Conservation (phyloP, 2,888 invertebrate genomes). For the Schrankia costaestrigalis region DNA sequence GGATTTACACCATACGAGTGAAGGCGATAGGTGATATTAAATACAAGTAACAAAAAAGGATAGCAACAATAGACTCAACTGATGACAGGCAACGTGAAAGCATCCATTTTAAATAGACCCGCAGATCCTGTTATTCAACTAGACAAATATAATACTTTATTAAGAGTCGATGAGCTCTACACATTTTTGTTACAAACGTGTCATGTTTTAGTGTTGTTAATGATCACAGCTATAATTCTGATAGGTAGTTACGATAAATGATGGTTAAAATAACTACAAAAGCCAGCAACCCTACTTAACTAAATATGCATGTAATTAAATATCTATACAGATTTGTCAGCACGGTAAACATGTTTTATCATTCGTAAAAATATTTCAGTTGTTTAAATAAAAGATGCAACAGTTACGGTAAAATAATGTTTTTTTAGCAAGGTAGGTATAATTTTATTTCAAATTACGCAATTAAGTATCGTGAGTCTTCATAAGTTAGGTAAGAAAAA, state of each 20-base stretch:
- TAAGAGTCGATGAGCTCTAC: constrained; percentile 18
- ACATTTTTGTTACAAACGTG: constrained; percentile 24
- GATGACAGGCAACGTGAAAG: constrained; percentile 23
- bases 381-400: no score
- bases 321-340: constrained; percentile 3
- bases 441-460: no score
- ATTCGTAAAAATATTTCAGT: no score
- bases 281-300: no score
- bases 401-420: no score
- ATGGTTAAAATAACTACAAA: constrained; percentile 16
- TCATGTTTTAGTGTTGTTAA: constrained; percentile 30
- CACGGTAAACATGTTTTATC: no score
- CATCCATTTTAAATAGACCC: constrained; percentile 23
- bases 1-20: constrained; percentile 42
- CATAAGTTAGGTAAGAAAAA: no score
- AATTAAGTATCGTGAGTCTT: no score
- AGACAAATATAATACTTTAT: constrained; percentile 11
- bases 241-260: constrained; percentile 35
- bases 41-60: constrained; percentile 29
- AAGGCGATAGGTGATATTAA: constrained; percentile 36
- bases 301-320: no score
- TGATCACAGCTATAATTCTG: constrained; percentile 37
- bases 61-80: constrained; percentile 18
- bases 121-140: constrained; percentile 14
- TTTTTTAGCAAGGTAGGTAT: no score